These are phyloP conservation scores for Mimas tiliae DNA, from an alignment of 2,888 invertebrate species.

Conservation along the genomic window DNA sequence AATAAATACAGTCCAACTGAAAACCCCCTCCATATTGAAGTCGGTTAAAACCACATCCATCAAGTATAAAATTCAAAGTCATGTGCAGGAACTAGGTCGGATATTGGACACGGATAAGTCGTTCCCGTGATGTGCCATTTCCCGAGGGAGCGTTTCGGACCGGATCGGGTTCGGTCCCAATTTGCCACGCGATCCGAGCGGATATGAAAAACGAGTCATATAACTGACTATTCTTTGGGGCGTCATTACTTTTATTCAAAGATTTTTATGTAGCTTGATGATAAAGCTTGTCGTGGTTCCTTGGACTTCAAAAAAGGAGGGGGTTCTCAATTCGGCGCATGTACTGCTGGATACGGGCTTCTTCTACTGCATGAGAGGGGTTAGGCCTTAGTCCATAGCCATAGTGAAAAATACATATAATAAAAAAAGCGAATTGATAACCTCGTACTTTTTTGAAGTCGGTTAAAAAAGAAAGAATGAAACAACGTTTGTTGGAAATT, in stretches of 20 bases:
- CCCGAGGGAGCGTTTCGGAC: conserved; percentile 25
- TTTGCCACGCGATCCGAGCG: conserved; percentile 19
- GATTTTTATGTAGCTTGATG: background rate
- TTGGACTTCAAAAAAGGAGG: background rate
- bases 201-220: conserved; percentile 23
- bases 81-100: background rate
- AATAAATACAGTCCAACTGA: too few species aligned
- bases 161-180: conserved; percentile 26
- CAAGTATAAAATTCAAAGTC: background rate
- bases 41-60: background rate
- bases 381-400: too few species aligned
- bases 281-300: background rate
- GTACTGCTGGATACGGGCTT: background rate
- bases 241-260: conserved; percentile 3
- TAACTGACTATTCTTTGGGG: background rate
- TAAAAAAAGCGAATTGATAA: too few species aligned
- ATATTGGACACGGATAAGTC: conserved; percentile 23
- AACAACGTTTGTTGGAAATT: too few species aligned
- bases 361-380: background rate
- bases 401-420: too few species aligned
- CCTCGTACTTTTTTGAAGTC: too few species aligned
- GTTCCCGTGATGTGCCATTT: conserved; percentile 19
- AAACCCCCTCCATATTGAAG: too few species aligned
- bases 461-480: too few species aligned
- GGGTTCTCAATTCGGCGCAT: too few species aligned